These are phyloP conservation scores for Rhynchonycteris naso DNA, from an alignment of 2,797 vertebrate species.

Conservation along the genomic window DNA sequence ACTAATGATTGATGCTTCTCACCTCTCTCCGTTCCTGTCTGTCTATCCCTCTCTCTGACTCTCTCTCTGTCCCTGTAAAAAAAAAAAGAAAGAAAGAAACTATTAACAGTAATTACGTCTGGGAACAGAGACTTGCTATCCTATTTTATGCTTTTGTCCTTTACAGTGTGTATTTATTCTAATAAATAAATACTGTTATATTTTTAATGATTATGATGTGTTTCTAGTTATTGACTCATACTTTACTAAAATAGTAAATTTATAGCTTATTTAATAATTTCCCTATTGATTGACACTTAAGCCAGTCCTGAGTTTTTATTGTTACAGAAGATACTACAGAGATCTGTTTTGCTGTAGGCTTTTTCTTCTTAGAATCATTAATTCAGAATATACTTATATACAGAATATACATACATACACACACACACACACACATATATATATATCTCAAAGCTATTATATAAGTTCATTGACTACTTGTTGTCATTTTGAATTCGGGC, in stretches of 20 bases:
- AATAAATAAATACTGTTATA: neutral
- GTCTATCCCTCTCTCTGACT: too few relatives aligned
- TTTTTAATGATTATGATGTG: neutral
- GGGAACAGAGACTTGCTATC: neutral
- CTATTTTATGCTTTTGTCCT: neutral
- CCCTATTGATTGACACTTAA: neutral
- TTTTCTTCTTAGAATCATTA: constrained; percentile 41
- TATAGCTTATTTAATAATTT: constrained; percentile 24
- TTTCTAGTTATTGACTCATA: neutral
- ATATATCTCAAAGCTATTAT: neutral
- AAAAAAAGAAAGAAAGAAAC: too few relatives aligned
- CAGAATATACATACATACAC: too few relatives aligned
- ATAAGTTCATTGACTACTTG: neutral
- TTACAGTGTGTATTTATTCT: neutral
- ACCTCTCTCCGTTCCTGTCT: too few relatives aligned
- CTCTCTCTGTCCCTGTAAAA: too few relatives aligned
- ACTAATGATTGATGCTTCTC: too few relatives aligned
- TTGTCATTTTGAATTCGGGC: constrained; percentile 31
- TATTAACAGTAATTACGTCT: constrained; percentile 11
- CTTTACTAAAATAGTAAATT: constrained; percentile 23
- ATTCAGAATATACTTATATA: neutral
- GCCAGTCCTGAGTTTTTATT: neutral
- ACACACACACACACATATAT: too few relatives aligned
- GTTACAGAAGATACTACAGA: neutral
- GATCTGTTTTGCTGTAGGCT: neutral